These are phyloP conservation scores for Heterochromis multidens DNA, from an alignment of 2,113 vertebrate genomes.

Conservation along the genomic window DNA sequence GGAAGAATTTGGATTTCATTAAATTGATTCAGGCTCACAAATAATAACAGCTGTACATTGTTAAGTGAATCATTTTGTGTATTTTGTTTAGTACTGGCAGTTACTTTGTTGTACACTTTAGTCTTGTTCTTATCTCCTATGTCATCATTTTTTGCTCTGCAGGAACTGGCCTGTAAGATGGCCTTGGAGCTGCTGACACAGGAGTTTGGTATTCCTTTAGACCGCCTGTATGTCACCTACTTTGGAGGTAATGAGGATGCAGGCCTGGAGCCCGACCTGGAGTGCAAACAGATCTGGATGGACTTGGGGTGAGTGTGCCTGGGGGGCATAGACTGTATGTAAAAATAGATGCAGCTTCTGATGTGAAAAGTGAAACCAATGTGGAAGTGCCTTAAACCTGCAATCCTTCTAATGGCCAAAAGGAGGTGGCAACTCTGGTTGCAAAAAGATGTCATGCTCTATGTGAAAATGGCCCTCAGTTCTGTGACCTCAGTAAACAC, in stretches of 20 bases:
- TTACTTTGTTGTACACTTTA: not conserved
- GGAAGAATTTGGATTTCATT: not conserved
- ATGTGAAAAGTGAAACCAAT: not conserved
- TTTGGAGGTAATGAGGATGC: constrained; percentile 88
- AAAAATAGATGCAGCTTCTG: not conserved
- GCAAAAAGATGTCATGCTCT: not conserved
- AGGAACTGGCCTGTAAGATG: constrained; percentile 94
- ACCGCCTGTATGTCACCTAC: constrained; percentile 96
- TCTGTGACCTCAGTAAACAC: too few species aligned
- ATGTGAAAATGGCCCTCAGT: not conserved
- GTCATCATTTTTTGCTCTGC: not conserved
- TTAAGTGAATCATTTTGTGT: not conserved
- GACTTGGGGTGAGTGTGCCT: constrained; percentile 86
- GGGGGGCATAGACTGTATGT: not conserved
- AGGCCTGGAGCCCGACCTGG: constrained; percentile 90
- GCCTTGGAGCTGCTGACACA: constrained; percentile 92
- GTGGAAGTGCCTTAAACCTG: not conserved
- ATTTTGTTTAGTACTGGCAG: too few species aligned
- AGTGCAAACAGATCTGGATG: constrained; percentile 98
- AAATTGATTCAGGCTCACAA: too few species aligned
- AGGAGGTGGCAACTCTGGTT: not conserved
- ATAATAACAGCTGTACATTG: not conserved
- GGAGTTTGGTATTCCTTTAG: constrained; percentile 91
- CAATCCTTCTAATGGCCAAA: not conserved
- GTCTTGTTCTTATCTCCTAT: not conserved